These are phyloP conservation scores for Procambarus clarkii DNA, from an alignment of 1,140 invertebrate genomes.

Conservation along the genomic window DNA sequence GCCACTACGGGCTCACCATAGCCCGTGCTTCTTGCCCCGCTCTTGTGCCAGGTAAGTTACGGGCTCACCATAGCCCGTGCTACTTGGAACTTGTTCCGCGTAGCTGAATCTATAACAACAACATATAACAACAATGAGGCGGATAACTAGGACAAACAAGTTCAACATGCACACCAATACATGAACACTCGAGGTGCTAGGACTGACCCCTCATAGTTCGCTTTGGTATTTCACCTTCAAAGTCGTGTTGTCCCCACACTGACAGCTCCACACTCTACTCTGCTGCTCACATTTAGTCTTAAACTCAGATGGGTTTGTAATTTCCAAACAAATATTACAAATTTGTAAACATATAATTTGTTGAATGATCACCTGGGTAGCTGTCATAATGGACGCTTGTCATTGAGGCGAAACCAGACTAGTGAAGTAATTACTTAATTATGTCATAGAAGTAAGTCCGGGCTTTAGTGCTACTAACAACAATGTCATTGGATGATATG, in stretches of 20 bases:
- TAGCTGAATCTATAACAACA: too few relatives aligned
- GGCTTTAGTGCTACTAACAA: background rate
- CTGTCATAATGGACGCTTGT: background rate
- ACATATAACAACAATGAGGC: too few relatives aligned
- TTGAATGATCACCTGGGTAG: background rate
- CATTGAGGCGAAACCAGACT: background rate
- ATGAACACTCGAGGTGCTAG: background rate
- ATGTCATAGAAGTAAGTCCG: background rate
- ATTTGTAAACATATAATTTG: background rate
- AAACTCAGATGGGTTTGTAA: background rate
- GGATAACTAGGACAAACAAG: background rate
- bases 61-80: too few relatives aligned
- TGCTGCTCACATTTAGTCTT: background rate
- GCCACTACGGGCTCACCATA: too few relatives aligned
- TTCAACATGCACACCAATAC: background rate
- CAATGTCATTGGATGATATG: too few relatives aligned
- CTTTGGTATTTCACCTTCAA: too few relatives aligned
- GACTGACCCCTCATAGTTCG: background rate
- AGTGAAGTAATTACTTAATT: background rate
- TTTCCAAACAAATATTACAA: background rate
- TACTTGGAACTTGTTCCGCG: too few relatives aligned
- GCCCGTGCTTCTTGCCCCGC: too few relatives aligned
- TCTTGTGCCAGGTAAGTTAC: too few relatives aligned
- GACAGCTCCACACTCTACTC: too few relatives aligned
- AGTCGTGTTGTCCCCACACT: too few relatives aligned